Evolutionary conservation across 2,113 vertebrate species (phyloP).

Genomic region (Columba janthina): DNA sequence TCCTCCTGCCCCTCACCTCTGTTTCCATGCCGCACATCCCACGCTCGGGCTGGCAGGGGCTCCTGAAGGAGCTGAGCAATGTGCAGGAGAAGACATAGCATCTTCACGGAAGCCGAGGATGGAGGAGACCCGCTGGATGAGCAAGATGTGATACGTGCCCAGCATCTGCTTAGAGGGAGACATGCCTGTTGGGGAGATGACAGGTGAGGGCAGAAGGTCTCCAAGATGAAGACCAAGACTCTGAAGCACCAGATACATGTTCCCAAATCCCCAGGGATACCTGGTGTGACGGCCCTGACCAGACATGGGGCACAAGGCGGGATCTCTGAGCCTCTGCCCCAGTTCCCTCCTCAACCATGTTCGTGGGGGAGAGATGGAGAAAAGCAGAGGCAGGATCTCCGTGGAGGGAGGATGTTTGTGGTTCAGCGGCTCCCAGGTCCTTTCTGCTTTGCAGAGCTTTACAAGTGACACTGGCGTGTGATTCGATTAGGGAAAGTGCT

Average conservation of each 20-base stretch:
- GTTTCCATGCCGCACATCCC: neutral
- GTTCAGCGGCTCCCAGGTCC: conserved; percentile 40
- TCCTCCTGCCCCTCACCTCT: neutral
- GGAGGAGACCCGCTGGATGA: neutral
- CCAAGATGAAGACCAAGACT: neutral
- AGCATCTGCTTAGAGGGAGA: neutral
- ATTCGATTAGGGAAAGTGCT: conserved; percentile 59
- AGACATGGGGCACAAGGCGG: accelerated
- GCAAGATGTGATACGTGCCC: accelerated
- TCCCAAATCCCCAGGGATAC: neutral
- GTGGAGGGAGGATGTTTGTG: neutral
- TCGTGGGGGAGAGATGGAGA: neutral
- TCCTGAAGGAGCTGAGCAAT: neutral
- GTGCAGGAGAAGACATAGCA: neutral
- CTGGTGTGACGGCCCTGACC: too few species aligned
- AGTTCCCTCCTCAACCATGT: neutral
- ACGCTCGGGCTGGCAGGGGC: neutral
- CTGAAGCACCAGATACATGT: neutral
- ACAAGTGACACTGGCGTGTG: conserved; percentile 41
- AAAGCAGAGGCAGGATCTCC: neutral
- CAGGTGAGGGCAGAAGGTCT: neutral
- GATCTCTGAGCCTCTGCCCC: neutral
- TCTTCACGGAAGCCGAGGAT: neutral
- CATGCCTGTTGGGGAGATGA: neutral
- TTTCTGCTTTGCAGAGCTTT: conserved; percentile 67